These are phyloP conservation scores for Channa striata DNA, from an alignment of 2,797 vertebrate species.

Conservation along the genomic window DNA sequence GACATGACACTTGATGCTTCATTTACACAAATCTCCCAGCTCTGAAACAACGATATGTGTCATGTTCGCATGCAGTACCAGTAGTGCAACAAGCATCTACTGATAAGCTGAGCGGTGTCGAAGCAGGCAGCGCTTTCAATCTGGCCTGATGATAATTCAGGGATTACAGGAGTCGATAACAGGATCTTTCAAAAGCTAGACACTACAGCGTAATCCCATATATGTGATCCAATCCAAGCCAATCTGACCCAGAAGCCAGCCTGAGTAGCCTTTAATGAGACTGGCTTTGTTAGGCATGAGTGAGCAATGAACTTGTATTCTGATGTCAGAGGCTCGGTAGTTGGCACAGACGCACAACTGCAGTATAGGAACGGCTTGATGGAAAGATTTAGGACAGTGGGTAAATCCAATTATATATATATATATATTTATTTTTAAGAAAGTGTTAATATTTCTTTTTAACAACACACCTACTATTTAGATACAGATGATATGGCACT, in stretches of 20 bases:
- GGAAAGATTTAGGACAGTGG: background rate
- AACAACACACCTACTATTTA: background rate
- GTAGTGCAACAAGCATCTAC: background rate
- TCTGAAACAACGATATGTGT: slow-evolving; percentile 14
- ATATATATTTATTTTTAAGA: too few species aligned
- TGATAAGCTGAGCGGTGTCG: slow-evolving; percentile 23
- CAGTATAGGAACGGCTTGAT: background rate
- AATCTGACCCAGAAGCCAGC: slow-evolving; percentile 64
- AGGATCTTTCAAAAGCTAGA: slow-evolving; percentile 50
- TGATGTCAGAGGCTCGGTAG: slow-evolving; percentile 35
- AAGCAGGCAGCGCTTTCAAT: slow-evolving; percentile 54
- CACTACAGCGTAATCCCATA: slow-evolving; percentile 68
- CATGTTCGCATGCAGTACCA: slow-evolving; percentile 1
- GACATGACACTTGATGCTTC: background rate
- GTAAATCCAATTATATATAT: slow-evolving; percentile 18
- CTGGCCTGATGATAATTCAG: slow-evolving; percentile 67
- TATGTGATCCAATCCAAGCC: slow-evolving; percentile 20
- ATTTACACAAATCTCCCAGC: background rate
- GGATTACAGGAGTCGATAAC: slow-evolving; percentile 78
- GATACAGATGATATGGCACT: background rate
- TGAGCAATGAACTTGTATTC: slow-evolving; percentile 46
- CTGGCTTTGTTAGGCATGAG: slow-evolving; percentile 47
- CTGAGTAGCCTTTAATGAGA: slow-evolving; percentile 31
- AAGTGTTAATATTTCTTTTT: background rate
- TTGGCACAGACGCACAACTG: slow-evolving; percentile 30